Evolutionary conservation across 30 jellyfish, hydroid and myxozoan species (phyloP).

Genomic region (Chrysaora quinquecirrha): DNA sequence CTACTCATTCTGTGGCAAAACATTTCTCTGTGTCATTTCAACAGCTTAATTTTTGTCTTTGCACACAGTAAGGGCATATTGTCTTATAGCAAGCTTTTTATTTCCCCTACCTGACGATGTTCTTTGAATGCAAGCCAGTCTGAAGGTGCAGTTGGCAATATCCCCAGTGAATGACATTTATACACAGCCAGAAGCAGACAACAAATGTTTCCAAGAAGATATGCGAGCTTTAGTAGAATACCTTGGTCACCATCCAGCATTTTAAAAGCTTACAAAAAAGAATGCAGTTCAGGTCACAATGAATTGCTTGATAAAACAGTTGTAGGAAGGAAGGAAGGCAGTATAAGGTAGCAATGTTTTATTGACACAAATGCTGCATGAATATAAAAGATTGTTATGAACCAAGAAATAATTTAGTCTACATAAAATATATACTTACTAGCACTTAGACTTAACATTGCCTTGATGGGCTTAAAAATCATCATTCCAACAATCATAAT

Average conservation of each 20-base stretch:
- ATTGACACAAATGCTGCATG: too few species aligned
- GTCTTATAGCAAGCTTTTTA: too few species aligned
- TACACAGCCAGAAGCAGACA: slow-evolving; percentile 83
- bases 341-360: too few species aligned
- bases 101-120: slow-evolving; percentile 81
- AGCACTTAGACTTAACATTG: slow-evolving; percentile 75
- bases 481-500: slow-evolving; percentile 97
- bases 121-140: slow-evolving; percentile 98
- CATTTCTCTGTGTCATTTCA: too few species aligned
- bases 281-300: too few species aligned
- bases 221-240: slow-evolving; percentile 73
- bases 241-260: slow-evolving; percentile 93
- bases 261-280: slow-evolving; percentile 73
- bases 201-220: slow-evolving; percentile 80
- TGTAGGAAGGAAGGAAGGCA: too few species aligned
- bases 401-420: too few species aligned
- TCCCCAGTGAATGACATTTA: slow-evolving; percentile 95
- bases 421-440: slow-evolving; percentile 57
- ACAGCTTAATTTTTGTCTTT: too few species aligned
- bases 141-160: slow-evolving; percentile 97
- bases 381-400: too few species aligned
- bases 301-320: too few species aligned
- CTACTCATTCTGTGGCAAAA: too few species aligned
- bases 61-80: too few species aligned
- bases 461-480: slow-evolving; percentile 89